phyloP scores from a whole-genome alignment of 2,888 invertebrate species.

The Charanyca ferruginea region DNA sequence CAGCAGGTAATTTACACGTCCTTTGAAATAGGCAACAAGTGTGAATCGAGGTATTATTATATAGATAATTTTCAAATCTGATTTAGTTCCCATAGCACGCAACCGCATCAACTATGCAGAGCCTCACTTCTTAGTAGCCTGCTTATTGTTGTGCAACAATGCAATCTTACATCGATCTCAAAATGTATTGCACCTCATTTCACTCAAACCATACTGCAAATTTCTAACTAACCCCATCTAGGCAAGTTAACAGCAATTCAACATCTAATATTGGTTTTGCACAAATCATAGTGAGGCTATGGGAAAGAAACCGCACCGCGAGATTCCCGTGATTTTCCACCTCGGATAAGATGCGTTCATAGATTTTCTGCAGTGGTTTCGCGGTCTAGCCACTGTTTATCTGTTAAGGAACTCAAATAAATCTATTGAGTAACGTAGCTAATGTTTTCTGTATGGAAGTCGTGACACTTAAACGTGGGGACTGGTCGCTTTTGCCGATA shows the following conservation, averaged over 20 bases:
- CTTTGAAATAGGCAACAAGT: conserved; percentile 63
- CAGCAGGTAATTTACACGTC: conserved; percentile 52
- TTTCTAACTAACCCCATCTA: conserved; percentile 75
- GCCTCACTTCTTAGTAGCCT: conserved; percentile 79
- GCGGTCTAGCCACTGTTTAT: conserved; percentile 87
- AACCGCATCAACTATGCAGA: conserved; percentile 85
- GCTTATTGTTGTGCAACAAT: conserved; percentile 85
- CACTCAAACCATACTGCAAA: conserved; percentile 77
- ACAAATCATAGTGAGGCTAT: conserved; percentile 85
- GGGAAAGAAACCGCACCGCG: conserved; percentile 85
- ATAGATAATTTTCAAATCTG: conserved; percentile 83
- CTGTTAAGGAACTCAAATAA: conserved; percentile 85
- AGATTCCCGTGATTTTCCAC: conserved; percentile 86
- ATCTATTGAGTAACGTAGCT: conserved; percentile 84
- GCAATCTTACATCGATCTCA: conserved; percentile 85
- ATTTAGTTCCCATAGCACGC: conserved; percentile 86
- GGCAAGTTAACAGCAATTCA: conserved; percentile 81
- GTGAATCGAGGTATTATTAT: conserved; percentile 72
- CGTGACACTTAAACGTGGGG: conserved; percentile 84
- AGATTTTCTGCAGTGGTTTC: conserved; percentile 88
- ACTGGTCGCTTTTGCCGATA: conserved; percentile 76
- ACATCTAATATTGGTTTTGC: conserved; percentile 88
- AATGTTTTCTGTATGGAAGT: conserved; percentile 83
- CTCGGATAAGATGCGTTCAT: conserved; percentile 85
- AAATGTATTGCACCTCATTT: conserved; percentile 87